Evolutionary conservation across 2,888 invertebrate species (phyloP).

Genomic region (Carabus problematicus): DNA sequence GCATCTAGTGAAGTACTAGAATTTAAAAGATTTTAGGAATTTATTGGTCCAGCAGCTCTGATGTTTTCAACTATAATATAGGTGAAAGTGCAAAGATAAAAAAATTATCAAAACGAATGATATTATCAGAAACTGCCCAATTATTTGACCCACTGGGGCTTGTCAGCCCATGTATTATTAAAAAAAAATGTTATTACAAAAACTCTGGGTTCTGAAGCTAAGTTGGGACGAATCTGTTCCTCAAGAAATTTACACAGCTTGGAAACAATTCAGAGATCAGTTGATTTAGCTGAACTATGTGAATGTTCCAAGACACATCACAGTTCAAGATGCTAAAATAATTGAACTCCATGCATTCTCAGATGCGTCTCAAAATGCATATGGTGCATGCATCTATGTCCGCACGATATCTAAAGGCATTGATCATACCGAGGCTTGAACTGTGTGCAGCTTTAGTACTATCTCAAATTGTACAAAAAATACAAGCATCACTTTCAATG

Average conservation of each 20-base stretch:
- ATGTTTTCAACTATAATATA: slow-evolving; percentile 1
- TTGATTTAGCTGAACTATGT: slow-evolving; percentile 16
- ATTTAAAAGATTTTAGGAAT: slow-evolving; percentile 38
- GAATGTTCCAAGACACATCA: slow-evolving; percentile 18
- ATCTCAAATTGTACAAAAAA: slow-evolving; percentile 9
- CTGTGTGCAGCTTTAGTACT: slow-evolving; percentile 24
- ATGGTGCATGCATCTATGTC: slow-evolving; percentile 45
- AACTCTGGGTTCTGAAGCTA: slow-evolving; percentile 25
- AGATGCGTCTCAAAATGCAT: slow-evolving; percentile 45
- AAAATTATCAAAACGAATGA: slow-evolving; percentile 23
- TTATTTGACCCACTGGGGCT: slow-evolving; percentile 24
- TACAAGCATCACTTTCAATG: slow-evolving; percentile 1
- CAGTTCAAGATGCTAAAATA: not conserved
- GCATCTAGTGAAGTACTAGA: slow-evolving; percentile 3
- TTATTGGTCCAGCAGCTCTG: slow-evolving; percentile 50
- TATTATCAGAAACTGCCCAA: slow-evolving; percentile 26
- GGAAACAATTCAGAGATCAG: slow-evolving; percentile 12
- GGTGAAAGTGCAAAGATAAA: not conserved
- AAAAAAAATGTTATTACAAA: slow-evolving; percentile 30
- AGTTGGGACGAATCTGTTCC: slow-evolving; percentile 38
- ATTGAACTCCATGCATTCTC: slow-evolving; percentile 44
- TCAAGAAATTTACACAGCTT: slow-evolving; percentile 17
- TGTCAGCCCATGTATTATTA: slow-evolving; percentile 11
- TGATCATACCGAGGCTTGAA: slow-evolving; percentile 21
- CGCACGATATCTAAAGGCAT: slow-evolving; percentile 20